Base-by-base conservation (phyloP, 2,113 vertebrate genomes). In the Garra rufa region DNA sequence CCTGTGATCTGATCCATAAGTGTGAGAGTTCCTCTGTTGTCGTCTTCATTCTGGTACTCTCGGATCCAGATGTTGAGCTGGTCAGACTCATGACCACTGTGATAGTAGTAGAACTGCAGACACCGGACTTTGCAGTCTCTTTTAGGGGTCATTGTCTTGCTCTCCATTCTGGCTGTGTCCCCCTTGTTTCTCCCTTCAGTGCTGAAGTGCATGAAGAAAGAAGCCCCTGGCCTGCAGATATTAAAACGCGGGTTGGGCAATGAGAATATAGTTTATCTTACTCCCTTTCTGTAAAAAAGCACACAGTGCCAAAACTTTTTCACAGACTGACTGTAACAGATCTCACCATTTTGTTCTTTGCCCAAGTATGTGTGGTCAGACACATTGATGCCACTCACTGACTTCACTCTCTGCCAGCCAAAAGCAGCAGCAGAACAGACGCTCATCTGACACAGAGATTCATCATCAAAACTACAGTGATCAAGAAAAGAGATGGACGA, bases 131-230 rank as follows among this genome's bases (percentile, higher is more conserved):
- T 76, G 21, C 75, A 95, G 2, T 86, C 86, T 86, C 94, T 92
- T 81, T 93, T 95, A 4, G 95, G 95, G 79, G 94, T 95, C 3
- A 95, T 61, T 10, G 52, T 83, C 65, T 94, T 87, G 65, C 93
- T 96, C 88, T 95, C 93, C 83, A 96, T 88, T n/a, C 80, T 0
- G 14, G 94, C 94, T 3, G 24, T 88, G 41, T 26, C 86, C 30
- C 89, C 90, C 30, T 83, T 38, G 17, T 34, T 0, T 28, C 83
- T 89, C 2, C 28, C 6, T 26, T 5, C 65, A 6, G 93, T 95
- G 83, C 92, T 28, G 0, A 94, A 95, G 89, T 97, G 93, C 95
- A 97, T 95, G 88, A 97, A 97, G 83, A 71, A 75, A 81, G 84
- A 83, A 6, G 15, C 30, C 2, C 52, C 76, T 85, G 38, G 1